These are phyloP conservation scores for Lophotis ruficrista DNA, from an alignment of 2,113 vertebrate genomes.

Conservation along the genomic window DNA sequence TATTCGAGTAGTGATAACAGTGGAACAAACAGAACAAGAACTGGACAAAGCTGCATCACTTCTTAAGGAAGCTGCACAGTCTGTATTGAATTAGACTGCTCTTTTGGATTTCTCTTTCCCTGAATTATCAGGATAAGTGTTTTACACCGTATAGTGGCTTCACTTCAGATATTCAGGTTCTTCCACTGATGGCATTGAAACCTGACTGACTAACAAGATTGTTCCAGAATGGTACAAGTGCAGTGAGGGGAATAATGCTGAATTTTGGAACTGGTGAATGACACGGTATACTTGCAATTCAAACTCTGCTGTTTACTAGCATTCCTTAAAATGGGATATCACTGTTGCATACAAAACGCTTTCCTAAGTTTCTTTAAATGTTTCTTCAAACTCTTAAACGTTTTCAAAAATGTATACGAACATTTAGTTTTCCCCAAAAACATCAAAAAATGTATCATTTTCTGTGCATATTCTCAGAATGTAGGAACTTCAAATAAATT, in stretches of 20 bases:
- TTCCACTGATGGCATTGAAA: not conserved
- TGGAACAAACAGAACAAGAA: slow-evolving; percentile 90
- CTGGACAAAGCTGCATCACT: slow-evolving; percentile 83
- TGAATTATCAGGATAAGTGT: not conserved
- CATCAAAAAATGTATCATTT: not conserved
- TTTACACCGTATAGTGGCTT: not conserved
- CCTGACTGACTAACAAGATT: not conserved
- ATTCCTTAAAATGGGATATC: slow-evolving; percentile 13
- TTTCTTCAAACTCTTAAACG: not conserved
- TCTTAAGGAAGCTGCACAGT: slow-evolving; percentile 83
- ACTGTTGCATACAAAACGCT: slow-evolving; percentile 6
- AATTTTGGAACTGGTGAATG: slow-evolving; percentile 16
- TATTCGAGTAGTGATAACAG: slow-evolving; percentile 89
- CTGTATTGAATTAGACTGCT: slow-evolving; percentile 72
- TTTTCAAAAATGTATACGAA: not conserved
- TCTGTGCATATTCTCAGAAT: not conserved
- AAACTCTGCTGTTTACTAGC: slow-evolving; percentile 12
- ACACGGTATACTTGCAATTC: not conserved
- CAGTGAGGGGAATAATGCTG: not conserved
- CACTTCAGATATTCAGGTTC: not conserved
- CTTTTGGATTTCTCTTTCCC: not conserved
- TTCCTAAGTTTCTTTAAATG: slow-evolving; percentile 7
- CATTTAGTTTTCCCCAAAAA: not conserved
- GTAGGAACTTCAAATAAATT: not conserved
- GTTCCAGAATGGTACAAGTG: not conserved